Evolutionary conservation across 2,888 invertebrate genomes (phyloP), one percentile per base, ranked within the genome.

Genomic region (Limenitis camilla): DNA sequence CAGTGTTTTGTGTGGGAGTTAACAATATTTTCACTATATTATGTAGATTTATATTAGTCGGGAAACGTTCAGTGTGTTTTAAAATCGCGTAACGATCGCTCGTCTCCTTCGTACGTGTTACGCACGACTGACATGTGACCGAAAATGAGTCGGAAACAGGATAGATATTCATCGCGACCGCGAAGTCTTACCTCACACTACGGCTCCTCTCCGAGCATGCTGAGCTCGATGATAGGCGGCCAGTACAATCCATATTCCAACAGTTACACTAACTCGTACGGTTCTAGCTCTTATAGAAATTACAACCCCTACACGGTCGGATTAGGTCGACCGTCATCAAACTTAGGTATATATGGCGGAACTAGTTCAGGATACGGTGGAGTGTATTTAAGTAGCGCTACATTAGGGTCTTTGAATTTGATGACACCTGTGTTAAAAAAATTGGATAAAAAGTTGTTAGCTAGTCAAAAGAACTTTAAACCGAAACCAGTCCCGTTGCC

Each of bases 281-380:
- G 78, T 59, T 72, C 84, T 6, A 77, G 72, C 58, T 66, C 74
- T 28, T 85, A 84, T 63, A 76, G 86, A 61, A 86, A 85, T 70
- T 85, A 78, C 62, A 85, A 85, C 58, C 86, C 86, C 9, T 86
- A 86, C 63, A 81, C 78, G 52, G 71, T 80, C 31, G 84, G 86
- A 1, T 71, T 85, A 61, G 81, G 82, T 1, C 71, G 87, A 36
- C 66, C 78, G n/a, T 77, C 78, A n/a, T 77, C 81, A 5, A 80
- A 78, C 60, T 69, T 80, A 41, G 81, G 84, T n/a, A 85, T 90
- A 51, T 91, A 92, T 56, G 91, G 91, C 4, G 90, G 91, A 32
- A 90, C 90, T 0, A 77, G 89, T 56, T 90, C 91, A 4, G 92
- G 92, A 5, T 93, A 93, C 66, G 92, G 92, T 7, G 91, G 92